Evolutionary conservation across 2,888 invertebrate genomes (phyloP).

Genomic region (Hemistola chrysoprasaria): DNA sequence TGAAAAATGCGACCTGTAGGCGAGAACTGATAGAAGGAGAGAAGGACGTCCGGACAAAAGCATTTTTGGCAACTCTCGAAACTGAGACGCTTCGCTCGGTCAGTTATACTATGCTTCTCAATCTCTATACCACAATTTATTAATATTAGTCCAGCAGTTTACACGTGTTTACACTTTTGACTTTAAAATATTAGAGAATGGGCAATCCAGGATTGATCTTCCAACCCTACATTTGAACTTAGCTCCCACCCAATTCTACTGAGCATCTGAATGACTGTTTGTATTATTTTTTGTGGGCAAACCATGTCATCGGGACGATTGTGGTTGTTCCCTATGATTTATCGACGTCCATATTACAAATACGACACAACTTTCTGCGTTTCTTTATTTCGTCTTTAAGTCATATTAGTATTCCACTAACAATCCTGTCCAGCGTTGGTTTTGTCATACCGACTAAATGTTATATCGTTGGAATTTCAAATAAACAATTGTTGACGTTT

Average conservation of each 20-base stretch:
- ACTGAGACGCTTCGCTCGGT: no score
- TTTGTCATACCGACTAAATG: conserved; percentile 81
- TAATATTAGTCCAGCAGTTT: no score
- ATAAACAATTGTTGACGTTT: conserved; percentile 70
- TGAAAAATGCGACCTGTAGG: no score
- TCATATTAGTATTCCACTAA: conserved; percentile 80
- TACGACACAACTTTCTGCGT: conserved; percentile 79
- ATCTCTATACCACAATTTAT: no score
- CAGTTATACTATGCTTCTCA: no score
- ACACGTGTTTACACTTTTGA: no score
- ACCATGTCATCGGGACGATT: conserved; percentile 81
- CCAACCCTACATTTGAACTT: conserved; percentile 56
- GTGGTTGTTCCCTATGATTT: conserved; percentile 81
- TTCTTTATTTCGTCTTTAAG: conserved; percentile 81
- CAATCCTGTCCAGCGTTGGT: conserved; percentile 74
- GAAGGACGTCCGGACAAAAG: no score
- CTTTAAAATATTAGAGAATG: neutral
- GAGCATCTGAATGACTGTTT: conserved; percentile 76
- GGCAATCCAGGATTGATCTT: conserved; percentile 1
- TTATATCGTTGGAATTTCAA: conserved; percentile 80
- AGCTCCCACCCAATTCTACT: conserved; percentile 76
- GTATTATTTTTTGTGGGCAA: conserved; percentile 78
- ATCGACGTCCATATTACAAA: conserved; percentile 81
- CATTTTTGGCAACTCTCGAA: no score
- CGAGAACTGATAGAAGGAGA: no score